Evolutionary conservation across 2,888 invertebrate species (phyloP).

Genomic region (Drosophila parthenogenetica): DNA sequence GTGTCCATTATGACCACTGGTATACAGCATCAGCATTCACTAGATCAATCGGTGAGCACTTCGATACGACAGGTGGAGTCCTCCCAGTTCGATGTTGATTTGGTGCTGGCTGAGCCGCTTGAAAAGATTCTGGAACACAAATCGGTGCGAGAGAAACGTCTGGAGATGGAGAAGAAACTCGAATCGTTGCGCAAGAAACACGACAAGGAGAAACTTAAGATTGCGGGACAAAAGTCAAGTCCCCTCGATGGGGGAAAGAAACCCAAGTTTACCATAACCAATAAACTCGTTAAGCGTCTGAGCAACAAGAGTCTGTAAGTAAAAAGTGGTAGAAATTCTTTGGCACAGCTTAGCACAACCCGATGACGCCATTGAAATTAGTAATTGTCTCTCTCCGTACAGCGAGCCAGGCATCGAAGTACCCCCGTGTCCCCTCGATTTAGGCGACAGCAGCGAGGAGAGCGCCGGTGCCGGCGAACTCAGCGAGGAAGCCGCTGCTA

Average conservation of each 20-base stretch:
- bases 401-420: conserved; percentile 85
- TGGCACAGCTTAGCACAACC: conserved; percentile 42
- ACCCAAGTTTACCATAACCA: conserved; percentile 91
- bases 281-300: conserved; percentile 90
- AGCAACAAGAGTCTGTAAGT: conserved; percentile 93
- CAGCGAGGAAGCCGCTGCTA: conserved; percentile 81
- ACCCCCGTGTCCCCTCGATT: conserved; percentile 85
- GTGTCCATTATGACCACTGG: conserved; percentile 64
- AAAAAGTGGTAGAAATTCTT: conserved; percentile 15
- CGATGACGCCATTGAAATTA: conserved; percentile 80
- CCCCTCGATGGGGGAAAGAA: conserved; percentile 87
- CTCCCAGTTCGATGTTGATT: conserved; percentile 82
- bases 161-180: conserved; percentile 94
- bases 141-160: conserved; percentile 91
- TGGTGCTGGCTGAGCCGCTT: conserved; percentile 90
- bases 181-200: conserved; percentile 93
- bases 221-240: conserved; percentile 87
- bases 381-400: conserved; percentile 82
- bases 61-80: conserved; percentile 82
- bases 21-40: conserved; percentile 84
- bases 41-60: conserved; percentile 83
- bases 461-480: conserved; percentile 69
- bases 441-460: conserved; percentile 84
- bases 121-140: conserved; percentile 93
- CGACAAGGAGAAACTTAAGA: conserved; percentile 90